Conservation (phyloP, 64 coral and sea anemone genomes). For the Stylophora pistillata region DNA sequence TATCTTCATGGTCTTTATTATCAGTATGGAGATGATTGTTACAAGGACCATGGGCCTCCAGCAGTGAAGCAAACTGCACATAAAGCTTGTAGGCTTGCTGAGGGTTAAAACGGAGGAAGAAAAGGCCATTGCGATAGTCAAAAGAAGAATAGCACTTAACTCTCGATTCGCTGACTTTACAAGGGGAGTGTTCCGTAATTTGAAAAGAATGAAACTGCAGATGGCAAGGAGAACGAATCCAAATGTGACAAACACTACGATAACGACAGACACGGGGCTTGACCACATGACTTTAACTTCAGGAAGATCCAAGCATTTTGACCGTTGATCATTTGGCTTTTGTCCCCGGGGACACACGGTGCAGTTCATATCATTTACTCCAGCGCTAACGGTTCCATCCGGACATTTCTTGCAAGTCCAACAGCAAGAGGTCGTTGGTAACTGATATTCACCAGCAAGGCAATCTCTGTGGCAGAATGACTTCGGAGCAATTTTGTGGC, state of each 20-base stretch:
- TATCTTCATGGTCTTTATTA: conserved; percentile 35
- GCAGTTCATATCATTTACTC: background rate
- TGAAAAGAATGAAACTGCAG: background rate
- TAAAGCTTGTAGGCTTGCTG: conserved; percentile 1
- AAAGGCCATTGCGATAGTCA: conserved; percentile 13
- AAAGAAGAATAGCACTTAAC: conserved; percentile 22
- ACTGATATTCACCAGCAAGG: conserved; percentile 1
- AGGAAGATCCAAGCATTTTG: conserved; percentile 32
- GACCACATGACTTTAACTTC: conserved; percentile 16
- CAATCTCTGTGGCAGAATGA: conserved; percentile 26
- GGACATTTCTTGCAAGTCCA: conserved; percentile 29
- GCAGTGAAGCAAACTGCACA: background rate
- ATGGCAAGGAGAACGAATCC: conserved; percentile 4
- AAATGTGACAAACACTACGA: background rate
- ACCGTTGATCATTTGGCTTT: background rate
- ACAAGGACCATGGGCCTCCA: background rate
- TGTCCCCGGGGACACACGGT: conserved; percentile 21
- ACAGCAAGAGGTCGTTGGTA: conserved; percentile 27
- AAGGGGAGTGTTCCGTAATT: conserved; percentile 1
- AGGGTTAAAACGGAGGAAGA: conserved; percentile 17
- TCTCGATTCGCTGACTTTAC: conserved; percentile 32
- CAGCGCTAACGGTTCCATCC: background rate
- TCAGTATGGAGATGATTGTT: conserved; percentile 13
- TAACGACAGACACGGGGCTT: background rate
- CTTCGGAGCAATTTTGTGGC: background rate